phyloP scores from a whole-genome alignment of 2,113 vertebrate species.

The Pseudonaja textilis region DNA sequence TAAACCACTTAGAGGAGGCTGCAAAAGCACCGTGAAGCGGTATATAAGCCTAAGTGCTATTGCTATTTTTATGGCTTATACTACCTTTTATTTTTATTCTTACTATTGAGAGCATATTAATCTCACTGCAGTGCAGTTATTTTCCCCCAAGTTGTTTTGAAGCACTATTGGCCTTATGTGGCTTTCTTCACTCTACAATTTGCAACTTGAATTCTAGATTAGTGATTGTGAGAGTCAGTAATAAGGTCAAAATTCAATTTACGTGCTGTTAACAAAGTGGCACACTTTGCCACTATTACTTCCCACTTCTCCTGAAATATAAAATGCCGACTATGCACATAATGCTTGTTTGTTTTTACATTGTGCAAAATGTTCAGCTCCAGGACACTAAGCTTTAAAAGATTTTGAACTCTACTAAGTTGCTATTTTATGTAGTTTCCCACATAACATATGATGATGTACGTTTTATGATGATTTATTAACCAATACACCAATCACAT shows the following conservation, averaged over 20 bases:
- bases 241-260: neutral
- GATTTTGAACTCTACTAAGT: neutral
- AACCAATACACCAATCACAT: neutral
- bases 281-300: neutral
- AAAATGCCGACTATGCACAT: neutral
- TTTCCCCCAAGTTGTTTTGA: constrained; percentile 54
- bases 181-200: constrained; percentile 9
- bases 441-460: neutral
- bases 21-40: too few relatives aligned
- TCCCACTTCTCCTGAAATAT: neutral
- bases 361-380: neutral
- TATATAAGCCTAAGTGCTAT: too few relatives aligned
- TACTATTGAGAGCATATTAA: constrained; percentile 60
- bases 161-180: constrained; percentile 44
- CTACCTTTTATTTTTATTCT: constrained; percentile 45
- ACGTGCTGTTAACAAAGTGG: neutral
- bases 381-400: neutral
- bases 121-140: constrained; percentile 57
- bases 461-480: neutral
- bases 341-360: neutral
- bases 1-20: too few relatives aligned
- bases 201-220: neutral
- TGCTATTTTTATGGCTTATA: constrained; percentile 21
- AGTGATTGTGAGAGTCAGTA: constrained; percentile 18
- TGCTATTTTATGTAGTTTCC: neutral